Conservation (phyloP, 1,140 invertebrate species). For the Campoletis sonorensis region DNA sequence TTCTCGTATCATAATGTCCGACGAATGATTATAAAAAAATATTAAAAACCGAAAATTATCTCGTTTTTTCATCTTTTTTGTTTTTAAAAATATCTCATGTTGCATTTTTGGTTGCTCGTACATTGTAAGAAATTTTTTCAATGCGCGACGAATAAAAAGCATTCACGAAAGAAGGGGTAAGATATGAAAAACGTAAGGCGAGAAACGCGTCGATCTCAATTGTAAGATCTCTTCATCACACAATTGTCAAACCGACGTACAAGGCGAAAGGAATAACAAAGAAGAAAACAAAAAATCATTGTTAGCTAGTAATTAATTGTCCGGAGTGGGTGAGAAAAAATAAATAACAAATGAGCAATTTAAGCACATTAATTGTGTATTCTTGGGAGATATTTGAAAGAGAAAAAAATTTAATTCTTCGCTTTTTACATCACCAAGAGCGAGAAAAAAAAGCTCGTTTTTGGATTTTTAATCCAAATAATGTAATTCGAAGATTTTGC, state of each 20-base stretch:
- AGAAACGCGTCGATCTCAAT: constrained; percentile 29
- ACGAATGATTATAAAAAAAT: neutral
- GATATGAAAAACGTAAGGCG: constrained; percentile 31
- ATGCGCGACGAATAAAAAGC: neutral
- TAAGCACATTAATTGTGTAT: neutral
- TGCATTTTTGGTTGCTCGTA: neutral
- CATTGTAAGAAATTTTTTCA: too few species aligned
- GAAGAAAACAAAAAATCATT: constrained; percentile 37
- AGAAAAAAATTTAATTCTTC: neutral
- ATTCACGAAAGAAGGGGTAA: neutral
- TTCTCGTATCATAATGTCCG: neutral
- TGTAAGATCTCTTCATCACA: constrained; percentile 54
- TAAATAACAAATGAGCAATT: neutral
- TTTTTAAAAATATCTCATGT: too few species aligned
- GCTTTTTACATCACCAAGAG: neutral
- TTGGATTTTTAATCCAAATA: neutral
- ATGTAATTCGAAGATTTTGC: neutral
- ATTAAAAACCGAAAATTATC: too few species aligned
- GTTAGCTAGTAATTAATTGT: constrained; percentile 63
- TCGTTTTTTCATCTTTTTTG: neutral
- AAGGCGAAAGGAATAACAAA: constrained; percentile 31
- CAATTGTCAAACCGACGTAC: constrained; percentile 55
- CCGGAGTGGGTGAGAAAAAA: constrained; percentile 42
- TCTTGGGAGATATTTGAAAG: neutral
- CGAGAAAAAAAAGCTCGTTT: too few species aligned